Evolutionary conservation across 2,888 invertebrate genomes (phyloP).

Genomic region (Hirudinaria manillensis): DNA sequence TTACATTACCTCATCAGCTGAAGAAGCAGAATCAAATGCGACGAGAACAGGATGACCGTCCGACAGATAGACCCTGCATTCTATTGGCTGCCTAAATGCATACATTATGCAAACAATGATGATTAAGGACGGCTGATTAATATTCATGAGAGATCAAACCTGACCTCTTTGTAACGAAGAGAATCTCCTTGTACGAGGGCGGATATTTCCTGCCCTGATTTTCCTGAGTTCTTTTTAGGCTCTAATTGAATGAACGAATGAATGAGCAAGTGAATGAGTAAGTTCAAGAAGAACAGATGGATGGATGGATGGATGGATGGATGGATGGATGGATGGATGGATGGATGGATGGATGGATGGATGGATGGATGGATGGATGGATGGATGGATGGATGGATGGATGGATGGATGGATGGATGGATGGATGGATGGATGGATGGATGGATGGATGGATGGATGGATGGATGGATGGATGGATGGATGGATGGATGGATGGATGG

Average conservation of each 20-base stretch:
- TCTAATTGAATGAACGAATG: conserved; percentile 53
- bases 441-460: conserved; percentile 3
- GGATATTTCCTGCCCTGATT: conserved; percentile 76
- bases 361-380: conserved; percentile 6
- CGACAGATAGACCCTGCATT: conserved; percentile 82
- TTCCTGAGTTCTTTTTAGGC: conserved; percentile 62
- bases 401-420: conserved; percentile 4
- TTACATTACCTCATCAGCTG: conserved; percentile 66
- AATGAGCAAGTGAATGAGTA: conserved; percentile 13
- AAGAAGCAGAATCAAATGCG: conserved; percentile 88
- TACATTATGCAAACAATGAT: neutral
- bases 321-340: neutral
- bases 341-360: neutral
- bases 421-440: neutral
- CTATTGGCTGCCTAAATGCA: conserved; percentile 68
- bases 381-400: conserved; percentile 42
- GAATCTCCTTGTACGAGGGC: conserved; percentile 83
- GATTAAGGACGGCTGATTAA: neutral
- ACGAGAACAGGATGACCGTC: conserved; percentile 90
- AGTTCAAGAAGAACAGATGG: neutral
- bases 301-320: conserved; percentile 1
- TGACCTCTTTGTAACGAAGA: conserved; percentile 75
- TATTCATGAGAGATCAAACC: neutral
- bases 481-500: neutral
- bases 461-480: neutral